Evolutionary conservation across 2,113 vertebrate genomes (phyloP).

Genomic region (Neogale vison): DNA sequence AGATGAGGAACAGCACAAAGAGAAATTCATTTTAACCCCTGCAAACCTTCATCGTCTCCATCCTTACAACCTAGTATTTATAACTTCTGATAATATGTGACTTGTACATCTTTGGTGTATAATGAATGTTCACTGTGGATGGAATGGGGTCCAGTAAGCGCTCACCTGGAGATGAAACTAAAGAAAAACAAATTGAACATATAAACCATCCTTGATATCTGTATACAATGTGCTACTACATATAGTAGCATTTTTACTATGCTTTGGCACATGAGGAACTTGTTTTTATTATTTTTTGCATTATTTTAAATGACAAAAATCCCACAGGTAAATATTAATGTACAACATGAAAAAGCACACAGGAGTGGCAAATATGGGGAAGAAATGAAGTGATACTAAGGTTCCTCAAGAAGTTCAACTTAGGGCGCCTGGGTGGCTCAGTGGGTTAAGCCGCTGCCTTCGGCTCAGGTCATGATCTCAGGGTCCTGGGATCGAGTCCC

Average conservation of each 20-base stretch:
- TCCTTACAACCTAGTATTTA: neutral
- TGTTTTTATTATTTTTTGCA: neutral
- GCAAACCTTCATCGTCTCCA: neutral
- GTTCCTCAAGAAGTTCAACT: neutral
- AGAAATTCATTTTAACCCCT: neutral
- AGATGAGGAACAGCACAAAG: neutral
- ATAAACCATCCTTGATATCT: neutral
- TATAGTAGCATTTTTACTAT: neutral
- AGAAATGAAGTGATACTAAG: neutral
- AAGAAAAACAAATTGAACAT: neutral
- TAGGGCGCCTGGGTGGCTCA: no score
- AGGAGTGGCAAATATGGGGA: neutral
- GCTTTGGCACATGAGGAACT: neutral
- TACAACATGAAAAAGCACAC: neutral
- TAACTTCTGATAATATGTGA: neutral
- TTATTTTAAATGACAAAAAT: conserved; percentile 23
- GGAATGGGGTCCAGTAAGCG: neutral
- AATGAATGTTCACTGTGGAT: neutral
- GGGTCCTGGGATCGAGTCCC: no score
- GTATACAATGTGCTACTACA: neutral
- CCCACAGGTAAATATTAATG: neutral
- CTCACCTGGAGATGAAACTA: neutral
- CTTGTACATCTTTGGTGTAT: neutral
- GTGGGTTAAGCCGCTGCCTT: no score
- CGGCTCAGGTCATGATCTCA: no score